phyloP scores from a whole-genome alignment of 2,113 vertebrate genomes.

The Tamias sibiricus region DNA sequence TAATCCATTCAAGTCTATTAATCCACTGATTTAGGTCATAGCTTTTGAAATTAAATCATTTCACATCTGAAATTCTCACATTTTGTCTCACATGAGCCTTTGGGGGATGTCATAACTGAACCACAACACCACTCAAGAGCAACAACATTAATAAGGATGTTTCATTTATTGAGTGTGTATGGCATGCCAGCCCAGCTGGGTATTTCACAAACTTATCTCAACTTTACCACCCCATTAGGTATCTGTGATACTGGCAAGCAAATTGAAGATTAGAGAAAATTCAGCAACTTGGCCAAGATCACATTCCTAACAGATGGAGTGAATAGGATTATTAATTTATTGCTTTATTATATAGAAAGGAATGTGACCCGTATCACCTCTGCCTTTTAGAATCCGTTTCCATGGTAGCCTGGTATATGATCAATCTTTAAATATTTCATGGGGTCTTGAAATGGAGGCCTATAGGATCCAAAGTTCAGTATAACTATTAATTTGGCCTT shows the following conservation, averaged over 20 bases:
- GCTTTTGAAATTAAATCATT: too few relatives aligned
- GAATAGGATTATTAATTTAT: background rate
- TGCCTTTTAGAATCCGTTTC: background rate
- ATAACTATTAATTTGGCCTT: background rate
- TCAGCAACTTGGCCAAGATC: background rate
- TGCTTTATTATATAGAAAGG: background rate
- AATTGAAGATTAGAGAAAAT: background rate
- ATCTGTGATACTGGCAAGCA: background rate
- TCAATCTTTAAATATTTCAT: background rate
- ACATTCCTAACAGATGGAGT: background rate
- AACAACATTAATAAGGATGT: background rate
- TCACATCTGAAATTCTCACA: too few relatives aligned
- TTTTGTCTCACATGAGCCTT: too few relatives aligned
- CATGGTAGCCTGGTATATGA: background rate
- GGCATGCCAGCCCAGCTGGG: background rate
- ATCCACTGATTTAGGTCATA: too few relatives aligned
- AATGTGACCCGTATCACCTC: background rate
- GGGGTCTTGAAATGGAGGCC: background rate
- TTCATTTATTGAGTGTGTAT: background rate
- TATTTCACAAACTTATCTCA: background rate
- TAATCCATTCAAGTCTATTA: too few relatives aligned
- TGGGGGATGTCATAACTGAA: too few relatives aligned
- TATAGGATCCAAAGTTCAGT: background rate
- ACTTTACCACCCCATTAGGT: background rate
- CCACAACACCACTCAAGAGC: background rate